Evolutionary conservation across 2,888 invertebrate species (phyloP), one percentile per base, ranked within the genome.

Genomic region (Metacarcinus magister): DNA sequence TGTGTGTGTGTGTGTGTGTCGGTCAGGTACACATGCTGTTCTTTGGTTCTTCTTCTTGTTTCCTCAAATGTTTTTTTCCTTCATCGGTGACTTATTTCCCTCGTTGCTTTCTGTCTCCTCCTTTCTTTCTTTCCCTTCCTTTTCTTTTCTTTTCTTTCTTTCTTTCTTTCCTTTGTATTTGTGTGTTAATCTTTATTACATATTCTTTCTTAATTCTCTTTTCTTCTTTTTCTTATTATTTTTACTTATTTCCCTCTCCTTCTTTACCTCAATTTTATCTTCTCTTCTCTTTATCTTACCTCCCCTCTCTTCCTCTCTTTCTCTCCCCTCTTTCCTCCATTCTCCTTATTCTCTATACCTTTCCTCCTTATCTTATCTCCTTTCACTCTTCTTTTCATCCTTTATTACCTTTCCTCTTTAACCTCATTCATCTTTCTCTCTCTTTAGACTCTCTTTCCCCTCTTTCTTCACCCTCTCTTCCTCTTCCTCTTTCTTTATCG

Each of bases 1-100:
- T 82, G 82, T 82, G 82, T 82, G 82, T 82, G 82, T 82, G 4
- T 82, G 75, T 75, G 75, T 75, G 75, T 75, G 75, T 75, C 28
- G n/a, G 75, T 75, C 16, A 28, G n/a, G 75, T 75, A 28, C 19
- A 32, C 32, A 32, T 82, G 2, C 32, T 32, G 28, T 32, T 7
- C 32, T 82, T 28, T 28, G 82, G 32, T 32, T 10, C 13, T 32
- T 32, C 32, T 32, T 82, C 10, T 82, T 82, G 5, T 28, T 28
- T 82, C 23, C n/a, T 23, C 23, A n/a, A 23, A 67, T 67, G n/a
- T 48, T 67, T 67, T 67, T 67, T 60, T n/a, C n/a, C 67, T 67
- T 67, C 23, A 23, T 23, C 23, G 1, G 5, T 67, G 67, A 67
- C n/a, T 67, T 23, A n/a, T n/a, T 67, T 67, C n/a, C 67, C n/a